Evolutionary conservation across 2,113 vertebrate genomes (phyloP).

Genomic region (Oryzias curvinotus): DNA sequence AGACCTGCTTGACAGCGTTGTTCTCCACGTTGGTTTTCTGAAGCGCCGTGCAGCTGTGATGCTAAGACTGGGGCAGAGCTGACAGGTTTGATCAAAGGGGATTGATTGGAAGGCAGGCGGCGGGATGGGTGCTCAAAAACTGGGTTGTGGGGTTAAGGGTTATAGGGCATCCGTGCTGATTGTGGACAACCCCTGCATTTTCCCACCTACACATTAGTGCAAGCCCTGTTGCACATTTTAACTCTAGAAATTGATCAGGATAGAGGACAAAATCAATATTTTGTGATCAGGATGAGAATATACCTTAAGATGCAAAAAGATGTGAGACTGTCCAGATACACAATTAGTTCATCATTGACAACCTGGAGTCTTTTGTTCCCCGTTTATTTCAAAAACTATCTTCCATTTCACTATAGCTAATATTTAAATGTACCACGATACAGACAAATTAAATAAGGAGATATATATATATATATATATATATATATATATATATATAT

Average conservation of each 20-base stretch:
- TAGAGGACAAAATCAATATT: slow-evolving; percentile 43
- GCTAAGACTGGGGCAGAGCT: slow-evolving; percentile 24
- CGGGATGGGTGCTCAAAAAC: slow-evolving; percentile 23
- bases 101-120: slow-evolving; percentile 45
- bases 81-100: slow-evolving; percentile 56
- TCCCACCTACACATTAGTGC: slow-evolving; percentile 10
- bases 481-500: too few species aligned
- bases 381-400: too few species aligned
- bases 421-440: too few species aligned
- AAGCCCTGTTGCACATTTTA: slow-evolving; percentile 46
- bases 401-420: too few species aligned
- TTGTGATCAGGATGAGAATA: slow-evolving; percentile 50
- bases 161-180: slow-evolving; percentile 10
- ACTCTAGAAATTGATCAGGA: slow-evolving; percentile 56
- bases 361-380: too few species aligned
- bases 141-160: slow-evolving; percentile 33
- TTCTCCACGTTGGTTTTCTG: not conserved
- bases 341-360: too few species aligned
- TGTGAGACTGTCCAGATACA: not conserved
- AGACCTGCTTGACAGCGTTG: slow-evolving; percentile 16
- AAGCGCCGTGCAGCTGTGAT: not conserved
- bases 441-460: too few species aligned
- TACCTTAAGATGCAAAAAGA: not conserved
- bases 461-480: too few species aligned
- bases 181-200: slow-evolving; percentile 5